Evolutionary conservation across 2,797 vertebrate species (phyloP).

Genomic region (Sparus aurata): DNA sequence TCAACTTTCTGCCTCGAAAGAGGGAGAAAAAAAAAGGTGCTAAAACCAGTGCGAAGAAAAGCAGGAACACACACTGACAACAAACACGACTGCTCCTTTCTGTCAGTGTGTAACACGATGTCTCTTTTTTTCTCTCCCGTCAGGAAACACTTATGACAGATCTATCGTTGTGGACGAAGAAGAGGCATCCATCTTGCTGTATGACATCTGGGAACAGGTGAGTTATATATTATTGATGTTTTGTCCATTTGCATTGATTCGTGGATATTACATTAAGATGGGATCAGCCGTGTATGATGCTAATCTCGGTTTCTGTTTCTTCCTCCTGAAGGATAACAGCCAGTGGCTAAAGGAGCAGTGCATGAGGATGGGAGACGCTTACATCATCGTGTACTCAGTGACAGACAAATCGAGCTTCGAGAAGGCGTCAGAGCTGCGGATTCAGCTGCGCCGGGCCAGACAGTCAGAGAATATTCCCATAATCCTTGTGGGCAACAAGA

Average conservation of each 20-base stretch:
- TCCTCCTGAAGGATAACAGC: slow-evolving; percentile 89
- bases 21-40: slow-evolving; percentile 3
- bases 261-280: neutral
- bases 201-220: slow-evolving; percentile 99
- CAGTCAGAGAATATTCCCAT: slow-evolving; percentile 98
- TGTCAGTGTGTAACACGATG: slow-evolving; percentile 40
- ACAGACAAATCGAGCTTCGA: slow-evolving; percentile 98
- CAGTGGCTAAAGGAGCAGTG: slow-evolving; percentile 97
- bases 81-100: neutral
- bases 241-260: slow-evolving; percentile 17
- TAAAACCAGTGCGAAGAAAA: slow-evolving; percentile 24
- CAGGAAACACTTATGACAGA: slow-evolving; percentile 97
- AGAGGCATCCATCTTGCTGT: slow-evolving; percentile 94
- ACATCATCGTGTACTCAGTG: slow-evolving; percentile 98
- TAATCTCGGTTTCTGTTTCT: slow-evolving; percentile 21
- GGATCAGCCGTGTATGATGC: slow-evolving; percentile 3
- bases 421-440: slow-evolving; percentile 97
- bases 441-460: slow-evolving; percentile 95
- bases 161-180: slow-evolving; percentile 94
- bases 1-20: slow-evolving; percentile 18
- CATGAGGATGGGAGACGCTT: slow-evolving; percentile 98
- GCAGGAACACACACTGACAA: slow-evolving; percentile 9
- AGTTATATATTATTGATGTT: slow-evolving; percentile 44
- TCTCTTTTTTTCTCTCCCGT: slow-evolving; percentile 1
- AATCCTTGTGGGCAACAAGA: slow-evolving; percentile 99